Base-by-base conservation (phyloP, 2,797 vertebrate species). In the Clarias fuscus region DNA sequence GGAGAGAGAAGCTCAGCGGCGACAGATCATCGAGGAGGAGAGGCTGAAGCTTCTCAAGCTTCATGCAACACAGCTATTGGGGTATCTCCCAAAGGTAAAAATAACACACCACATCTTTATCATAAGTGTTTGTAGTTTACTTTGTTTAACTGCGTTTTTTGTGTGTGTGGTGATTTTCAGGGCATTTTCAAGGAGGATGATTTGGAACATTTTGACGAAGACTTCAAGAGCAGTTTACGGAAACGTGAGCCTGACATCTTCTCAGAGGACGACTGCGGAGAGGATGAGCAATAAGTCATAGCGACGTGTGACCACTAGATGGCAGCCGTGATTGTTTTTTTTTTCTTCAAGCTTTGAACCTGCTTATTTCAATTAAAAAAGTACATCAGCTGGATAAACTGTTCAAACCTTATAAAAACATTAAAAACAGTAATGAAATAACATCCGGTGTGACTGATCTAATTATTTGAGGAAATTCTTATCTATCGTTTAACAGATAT, bases 1-100 rank as follows among this genome's bases (percentile, higher is more conserved):
- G 86, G 94, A 93, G 90, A 93, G 91, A 90, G 95, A 97, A 90
- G 93, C 92, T 3, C 87, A 92, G 61, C 93, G 95, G 2, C 91
- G 94, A 82, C 91, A 94, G 86, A 95, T 99, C 59, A 93, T 99
- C 83, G 98, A 99, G 89, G 97, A 99, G 86, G 98, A 99, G 92
- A 96, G 98, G 88, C 95, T 94, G 90, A 96, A 93, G 86, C 96
- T 99, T 82, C 95, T 99, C 68, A 96, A 96, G 88, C 93, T 94
- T 22, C 97, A 99, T 1, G 98, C 97, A 0, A 92, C 95, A 30
- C 94, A 97, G 86, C 92, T 99, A 78, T 85, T 99, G 59, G 97
- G 98, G 27, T 97, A 97, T 86, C 93, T 99, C 22, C 97, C 98
- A 64, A 97, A 95, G 93, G 98, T 99, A 91, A 92, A 95, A 91